Evolutionary conservation across 2,888 invertebrate genomes (phyloP), one percentile per base, ranked within the genome.

Genomic region (Cyclophora albipunctata): DNA sequence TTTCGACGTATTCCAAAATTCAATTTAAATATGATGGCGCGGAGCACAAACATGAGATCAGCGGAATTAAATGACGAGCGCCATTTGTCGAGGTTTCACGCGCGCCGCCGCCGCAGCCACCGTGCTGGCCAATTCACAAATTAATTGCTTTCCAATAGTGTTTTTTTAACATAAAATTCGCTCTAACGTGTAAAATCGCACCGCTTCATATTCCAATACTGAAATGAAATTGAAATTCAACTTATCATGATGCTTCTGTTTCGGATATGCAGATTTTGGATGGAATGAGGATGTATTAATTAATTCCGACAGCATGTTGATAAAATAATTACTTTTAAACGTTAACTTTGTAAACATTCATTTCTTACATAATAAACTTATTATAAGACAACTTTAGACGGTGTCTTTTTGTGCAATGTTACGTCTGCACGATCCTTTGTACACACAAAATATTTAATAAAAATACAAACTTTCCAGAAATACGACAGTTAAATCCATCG

Each of bases 21-120:
- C 79, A 86, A 86, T 86, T 87, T 84, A 83, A 86, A 87, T 85
- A 86, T 84, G 82, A 84, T 80, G 81, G 82, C 71, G 71, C 63
- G 65, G 72, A 67, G 75, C 68, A 75, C 84, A 88, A 86, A 87
- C 84, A 87, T 80, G 84, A 77, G 80, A 79, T 85, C 84, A 81
- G 84, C 86, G 69, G 73, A 78, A 84, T 83, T 82, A 84, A 86
- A 86, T 81, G 84, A 83, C 78, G 80, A 67, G 73, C 66, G 73
- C 80, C 79, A 80, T 82, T 82, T 82, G 82, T 81, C 75, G 79
- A 73, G 71, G 71, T 68, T 75, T 67, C 75, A 67, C 69, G 69
- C 68, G 63, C 69, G 53, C 62, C 57, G n/a, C 34, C 33, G 64
- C 61, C 53, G 54, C 56, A 57, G 64, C 64, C 66, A 62, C 61